A percentile compares a stretch with the other conserved stretches of the same genome.
phyloP scores from a whole-genome alignment of 2,888 invertebrate genomes.

The Spatulosminthurus flaviceps region DNA sequence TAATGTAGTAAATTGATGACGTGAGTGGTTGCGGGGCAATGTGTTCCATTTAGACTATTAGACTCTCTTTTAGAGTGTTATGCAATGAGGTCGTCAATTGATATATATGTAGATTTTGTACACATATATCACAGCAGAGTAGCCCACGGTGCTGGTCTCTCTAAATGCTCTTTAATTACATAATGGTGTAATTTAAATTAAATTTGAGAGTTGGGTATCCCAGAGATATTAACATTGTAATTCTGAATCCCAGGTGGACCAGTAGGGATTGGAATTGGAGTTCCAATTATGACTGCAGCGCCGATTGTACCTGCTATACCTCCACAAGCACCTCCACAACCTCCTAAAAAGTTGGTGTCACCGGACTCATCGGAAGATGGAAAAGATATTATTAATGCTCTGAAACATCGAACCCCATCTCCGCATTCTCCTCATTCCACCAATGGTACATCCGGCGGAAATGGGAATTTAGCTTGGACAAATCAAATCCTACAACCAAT shows the following conservation, averaged over 20 bases:
- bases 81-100: too few species aligned
- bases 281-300: slow-evolving; percentile 61
- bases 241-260: slow-evolving; percentile 51
- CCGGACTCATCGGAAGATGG: slow-evolving; percentile 62
- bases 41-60: too few species aligned
- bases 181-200: too few species aligned
- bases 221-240: neutral
- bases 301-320: slow-evolving; percentile 52
- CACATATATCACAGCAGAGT: too few species aligned
- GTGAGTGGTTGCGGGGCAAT: too few species aligned
- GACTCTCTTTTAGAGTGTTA: too few species aligned
- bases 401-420: slow-evolving; percentile 54
- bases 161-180: too few species aligned
- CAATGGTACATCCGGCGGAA: slow-evolving; percentile 16
- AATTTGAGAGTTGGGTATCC: too few species aligned
- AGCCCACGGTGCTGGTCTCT: too few species aligned
- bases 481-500: slow-evolving; percentile 56
- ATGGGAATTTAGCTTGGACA: slow-evolving; percentile 43
- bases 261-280: slow-evolving; percentile 60
- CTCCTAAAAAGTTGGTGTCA: slow-evolving; percentile 55
- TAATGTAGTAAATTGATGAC: too few species aligned
- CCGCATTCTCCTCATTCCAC: slow-evolving; percentile 34
- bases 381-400: slow-evolving; percentile 54
- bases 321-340: slow-evolving; percentile 44
- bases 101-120: too few species aligned